A percentile compares a stretch with the other conserved stretches of the same genome.
These are phyloP conservation scores for Dipodomys merriami DNA, from an alignment of 2,113 vertebrate genomes.

Conservation along the genomic window DNA sequence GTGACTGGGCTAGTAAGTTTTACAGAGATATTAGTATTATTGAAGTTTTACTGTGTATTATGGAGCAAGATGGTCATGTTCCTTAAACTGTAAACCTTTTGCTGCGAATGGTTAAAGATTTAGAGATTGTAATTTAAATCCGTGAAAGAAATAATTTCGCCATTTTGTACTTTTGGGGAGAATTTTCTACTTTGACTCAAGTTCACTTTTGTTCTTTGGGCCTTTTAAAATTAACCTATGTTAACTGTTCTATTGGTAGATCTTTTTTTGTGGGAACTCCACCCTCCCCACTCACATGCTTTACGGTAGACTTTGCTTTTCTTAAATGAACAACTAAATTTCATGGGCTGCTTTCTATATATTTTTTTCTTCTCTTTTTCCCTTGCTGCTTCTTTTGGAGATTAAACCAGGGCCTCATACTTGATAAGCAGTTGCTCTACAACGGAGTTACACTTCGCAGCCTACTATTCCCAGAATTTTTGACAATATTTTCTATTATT, in stretches of 20 bases:
- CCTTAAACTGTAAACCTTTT: constrained; percentile 48
- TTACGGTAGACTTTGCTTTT: not conserved
- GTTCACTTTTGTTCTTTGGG: constrained; percentile 39
- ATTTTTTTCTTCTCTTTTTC: not conserved
- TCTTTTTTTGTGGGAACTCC: not conserved
- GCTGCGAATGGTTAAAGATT: constrained; percentile 18
- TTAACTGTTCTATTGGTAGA: constrained; percentile 26
- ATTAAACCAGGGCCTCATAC: no score
- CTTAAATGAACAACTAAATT: constrained; percentile 28
- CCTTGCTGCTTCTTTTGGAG: no score
- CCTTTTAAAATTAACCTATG: constrained; percentile 33
- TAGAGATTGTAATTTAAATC: constrained; percentile 43
- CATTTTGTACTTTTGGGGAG: not conserved
- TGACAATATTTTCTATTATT: not conserved
- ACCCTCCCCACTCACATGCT: no score
- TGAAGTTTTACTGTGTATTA: constrained; percentile 10
- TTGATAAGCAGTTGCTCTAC: no score
- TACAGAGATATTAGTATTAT: not conserved
- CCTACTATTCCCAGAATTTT: no score
- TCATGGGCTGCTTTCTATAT: not conserved
- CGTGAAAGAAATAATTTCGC: constrained; percentile 36
- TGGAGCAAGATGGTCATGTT: not conserved
- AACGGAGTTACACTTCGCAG: no score
- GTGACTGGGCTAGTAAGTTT: not conserved
- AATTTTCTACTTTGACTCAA: constrained; percentile 39